phyloP scores from a whole-genome alignment of 1,140 invertebrate species.

The Euwallacea fornicatus region DNA sequence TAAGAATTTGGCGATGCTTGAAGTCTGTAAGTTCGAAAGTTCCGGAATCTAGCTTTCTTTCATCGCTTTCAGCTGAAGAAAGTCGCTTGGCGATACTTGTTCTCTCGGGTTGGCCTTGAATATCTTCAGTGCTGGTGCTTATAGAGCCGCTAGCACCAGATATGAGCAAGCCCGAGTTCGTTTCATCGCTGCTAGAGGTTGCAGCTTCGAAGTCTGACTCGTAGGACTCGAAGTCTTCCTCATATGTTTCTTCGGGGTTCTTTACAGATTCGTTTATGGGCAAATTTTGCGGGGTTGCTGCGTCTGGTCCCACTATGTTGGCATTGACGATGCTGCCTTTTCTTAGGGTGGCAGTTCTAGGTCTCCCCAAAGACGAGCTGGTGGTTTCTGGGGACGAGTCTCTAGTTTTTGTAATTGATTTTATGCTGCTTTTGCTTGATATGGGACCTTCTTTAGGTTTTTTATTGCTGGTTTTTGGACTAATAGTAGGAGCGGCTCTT shows the following conservation, averaged over 20 bases:
- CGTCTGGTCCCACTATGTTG: slow-evolving; percentile 48
- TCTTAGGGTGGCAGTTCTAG: slow-evolving; percentile 48
- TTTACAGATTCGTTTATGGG: neutral
- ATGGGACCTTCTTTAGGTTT: neutral
- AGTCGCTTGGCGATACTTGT: slow-evolving; percentile 42
- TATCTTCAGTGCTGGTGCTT: slow-evolving; percentile 24
- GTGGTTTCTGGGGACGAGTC: neutral
- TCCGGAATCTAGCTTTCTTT: slow-evolving; percentile 69
- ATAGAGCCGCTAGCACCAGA: slow-evolving; percentile 46
- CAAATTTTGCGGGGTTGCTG: slow-evolving; percentile 20
- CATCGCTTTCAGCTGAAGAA: slow-evolving; percentile 54
- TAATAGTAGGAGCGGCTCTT: neutral
- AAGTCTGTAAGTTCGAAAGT: slow-evolving; percentile 62
- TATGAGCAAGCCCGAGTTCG: slow-evolving; percentile 31
- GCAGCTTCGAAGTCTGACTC: slow-evolving; percentile 63
- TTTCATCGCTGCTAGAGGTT: slow-evolving; percentile 33
- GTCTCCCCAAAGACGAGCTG: slow-evolving; percentile 42
- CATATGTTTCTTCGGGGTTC: slow-evolving; percentile 53
- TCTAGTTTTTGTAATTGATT: slow-evolving; percentile 5
- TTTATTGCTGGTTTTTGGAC: slow-evolving; percentile 14
- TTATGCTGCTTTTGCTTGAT: neutral
- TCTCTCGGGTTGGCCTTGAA: neutral
- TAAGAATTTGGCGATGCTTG: slow-evolving; percentile 55
- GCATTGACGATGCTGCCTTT: slow-evolving; percentile 48
- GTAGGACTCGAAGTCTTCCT: slow-evolving; percentile 64